Evolutionary conservation across 2,113 vertebrate genomes (phyloP).

Genomic region (Neoarius graeffei): DNA sequence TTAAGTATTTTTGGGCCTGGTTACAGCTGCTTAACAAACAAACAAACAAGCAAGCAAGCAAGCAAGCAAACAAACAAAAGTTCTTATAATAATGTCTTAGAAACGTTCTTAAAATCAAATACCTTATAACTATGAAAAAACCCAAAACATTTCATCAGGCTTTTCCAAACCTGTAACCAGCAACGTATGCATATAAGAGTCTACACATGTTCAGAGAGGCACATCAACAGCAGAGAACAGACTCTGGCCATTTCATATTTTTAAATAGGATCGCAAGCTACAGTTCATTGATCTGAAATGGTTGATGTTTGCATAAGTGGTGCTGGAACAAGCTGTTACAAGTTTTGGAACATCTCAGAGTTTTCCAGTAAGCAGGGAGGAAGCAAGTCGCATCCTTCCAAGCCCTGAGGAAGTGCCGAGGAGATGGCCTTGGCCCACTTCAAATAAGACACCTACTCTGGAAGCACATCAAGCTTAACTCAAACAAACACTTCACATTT

Average conservation of each 20-base stretch:
- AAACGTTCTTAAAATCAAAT: neutral
- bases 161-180: neutral
- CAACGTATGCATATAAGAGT: neutral
- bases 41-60: neutral
- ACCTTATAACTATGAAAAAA: neutral
- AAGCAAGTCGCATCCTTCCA: slow-evolving; percentile 32
- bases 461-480: slow-evolving; percentile 16
- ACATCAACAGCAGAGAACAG: neutral
- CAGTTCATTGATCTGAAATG: neutral
- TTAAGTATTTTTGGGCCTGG: neutral
- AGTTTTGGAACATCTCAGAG: slow-evolving; percentile 41
- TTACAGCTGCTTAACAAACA: neutral
- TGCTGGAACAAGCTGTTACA: neutral
- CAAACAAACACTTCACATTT: slow-evolving; percentile 30
- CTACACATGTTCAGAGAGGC: neutral
- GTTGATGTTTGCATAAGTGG: neutral
- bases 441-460: slow-evolving; percentile 26
- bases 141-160: neutral
- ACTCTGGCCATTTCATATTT: neutral
- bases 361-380: slow-evolving; percentile 39
- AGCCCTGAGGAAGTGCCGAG: slow-evolving; percentile 41
- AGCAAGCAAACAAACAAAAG: neutral
- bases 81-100: neutral
- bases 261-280: neutral
- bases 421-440: slow-evolving; percentile 33